Conservation (phyloP, 2,888 invertebrate genomes). For the Cheilosia impressa region DNA sequence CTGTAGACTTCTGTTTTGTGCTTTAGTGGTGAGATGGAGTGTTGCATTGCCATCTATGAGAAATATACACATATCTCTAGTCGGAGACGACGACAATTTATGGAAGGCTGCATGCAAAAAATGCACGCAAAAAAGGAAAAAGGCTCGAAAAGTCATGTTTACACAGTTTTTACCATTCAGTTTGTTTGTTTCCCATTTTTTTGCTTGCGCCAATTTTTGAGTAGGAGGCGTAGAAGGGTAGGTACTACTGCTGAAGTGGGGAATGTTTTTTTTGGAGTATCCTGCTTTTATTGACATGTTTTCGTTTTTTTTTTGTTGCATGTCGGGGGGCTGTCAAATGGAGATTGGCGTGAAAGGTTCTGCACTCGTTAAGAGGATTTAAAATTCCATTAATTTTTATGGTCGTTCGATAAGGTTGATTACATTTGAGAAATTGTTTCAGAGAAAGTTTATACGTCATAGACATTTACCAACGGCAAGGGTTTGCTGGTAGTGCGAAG, state of each 20-base stretch:
- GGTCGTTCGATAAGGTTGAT: not conserved
- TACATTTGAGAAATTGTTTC: not conserved
- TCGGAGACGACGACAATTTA: constrained; percentile 66
- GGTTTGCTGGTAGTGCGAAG: too few relatives aligned
- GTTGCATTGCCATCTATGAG: constrained; percentile 45
- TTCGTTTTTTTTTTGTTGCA: constrained; percentile 15
- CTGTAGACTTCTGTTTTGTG: constrained; percentile 56
- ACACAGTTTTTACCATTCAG: constrained; percentile 63
- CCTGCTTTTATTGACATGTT: constrained; percentile 58
- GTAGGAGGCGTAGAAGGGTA: not conserved
- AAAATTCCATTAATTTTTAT: constrained; percentile 44
- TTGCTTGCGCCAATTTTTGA: not conserved
- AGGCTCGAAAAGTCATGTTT: constrained; percentile 53
- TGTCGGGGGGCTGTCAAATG: constrained; percentile 38
- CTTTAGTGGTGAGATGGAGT: constrained; percentile 60
- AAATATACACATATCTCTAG: constrained; percentile 51
- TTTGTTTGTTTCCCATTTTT: constrained; percentile 24
- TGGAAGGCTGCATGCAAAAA: constrained; percentile 41
- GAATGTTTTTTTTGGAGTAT: constrained; percentile 32
- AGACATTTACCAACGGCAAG: too few relatives aligned
- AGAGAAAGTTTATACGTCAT: too few relatives aligned
- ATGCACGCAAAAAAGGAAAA: constrained; percentile 1
- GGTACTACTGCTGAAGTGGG: constrained; percentile 10
- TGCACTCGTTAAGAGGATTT: constrained; percentile 44
- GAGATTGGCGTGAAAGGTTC: constrained; percentile 56